phyloP scores from a whole-genome alignment of 1,140 invertebrate species.

The Epicauta chinensis region DNA sequence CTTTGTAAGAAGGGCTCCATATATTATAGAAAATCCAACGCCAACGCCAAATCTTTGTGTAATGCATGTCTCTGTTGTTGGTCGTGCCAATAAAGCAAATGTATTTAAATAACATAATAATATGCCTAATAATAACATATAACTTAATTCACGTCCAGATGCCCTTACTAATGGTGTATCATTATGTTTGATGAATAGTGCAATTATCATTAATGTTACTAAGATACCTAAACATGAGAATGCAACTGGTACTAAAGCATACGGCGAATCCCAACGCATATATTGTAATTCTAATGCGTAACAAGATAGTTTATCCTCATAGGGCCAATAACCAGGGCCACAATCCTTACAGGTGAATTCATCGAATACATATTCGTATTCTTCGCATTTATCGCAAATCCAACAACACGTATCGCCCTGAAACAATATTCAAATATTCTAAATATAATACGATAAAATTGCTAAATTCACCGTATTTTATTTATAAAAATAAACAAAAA shows the following conservation, averaged over 20 bases:
- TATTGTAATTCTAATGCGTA: conserved; percentile 41
- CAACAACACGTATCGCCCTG: conserved; percentile 65
- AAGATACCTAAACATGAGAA: conserved; percentile 63
- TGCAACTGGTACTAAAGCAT: conserved; percentile 59
- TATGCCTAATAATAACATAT: conserved; percentile 62
- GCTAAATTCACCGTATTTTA: no score
- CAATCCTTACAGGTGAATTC: conserved; percentile 61
- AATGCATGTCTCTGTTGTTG: conserved; percentile 56
- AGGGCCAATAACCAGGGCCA: conserved; percentile 56
- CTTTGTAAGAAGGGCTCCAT: conserved; percentile 71
- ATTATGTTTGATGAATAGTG: conserved; percentile 62
- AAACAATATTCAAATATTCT: conserved; percentile 10
- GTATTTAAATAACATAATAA: conserved; percentile 58
- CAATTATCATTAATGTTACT: conserved; percentile 55
- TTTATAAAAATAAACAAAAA: no score
- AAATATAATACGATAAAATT: no score
- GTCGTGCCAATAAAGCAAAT: conserved; percentile 55
- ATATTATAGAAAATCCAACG: conserved; percentile 66
- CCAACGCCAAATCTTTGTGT: conserved; percentile 63
- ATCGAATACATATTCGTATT: conserved; percentile 60
- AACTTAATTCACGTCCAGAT: conserved; percentile 75
- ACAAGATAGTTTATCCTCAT: conserved; percentile 53
- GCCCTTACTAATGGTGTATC: conserved; percentile 78
- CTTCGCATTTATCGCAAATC: conserved; percentile 67
- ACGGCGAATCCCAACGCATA: conserved; percentile 55